These are phyloP conservation scores for Ruditapes philippinarum DNA, from an alignment of 1,140 invertebrate genomes.

Conservation along the genomic window DNA sequence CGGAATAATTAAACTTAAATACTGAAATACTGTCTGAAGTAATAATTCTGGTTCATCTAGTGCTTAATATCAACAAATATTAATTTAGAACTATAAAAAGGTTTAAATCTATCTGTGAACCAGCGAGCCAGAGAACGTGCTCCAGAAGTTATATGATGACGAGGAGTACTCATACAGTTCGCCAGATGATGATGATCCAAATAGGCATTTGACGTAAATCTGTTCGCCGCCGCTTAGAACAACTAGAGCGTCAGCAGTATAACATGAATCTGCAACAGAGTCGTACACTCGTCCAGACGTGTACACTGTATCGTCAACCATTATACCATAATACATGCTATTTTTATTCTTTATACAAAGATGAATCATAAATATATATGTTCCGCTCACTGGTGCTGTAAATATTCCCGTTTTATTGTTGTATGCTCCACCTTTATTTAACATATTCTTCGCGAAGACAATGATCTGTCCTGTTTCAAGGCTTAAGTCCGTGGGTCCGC, in stretches of 20 bases:
- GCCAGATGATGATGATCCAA: not conserved
- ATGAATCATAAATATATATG: no score
- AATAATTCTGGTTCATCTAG: no score
- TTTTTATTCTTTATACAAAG: not conserved
- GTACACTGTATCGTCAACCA: not conserved
- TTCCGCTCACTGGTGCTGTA: not conserved
- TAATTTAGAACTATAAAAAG: no score
- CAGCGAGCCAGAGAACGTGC: not conserved
- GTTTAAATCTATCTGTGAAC: no score
- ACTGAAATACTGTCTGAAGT: no score
- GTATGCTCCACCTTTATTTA: no score
- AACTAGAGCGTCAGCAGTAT: not conserved
- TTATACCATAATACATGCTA: not conserved
- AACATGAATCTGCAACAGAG: not conserved
- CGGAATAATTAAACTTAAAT: no score
- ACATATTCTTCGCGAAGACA: not conserved
- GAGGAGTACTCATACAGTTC: not conserved
- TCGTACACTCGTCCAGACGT: not conserved
- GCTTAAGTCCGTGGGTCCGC: not conserved
- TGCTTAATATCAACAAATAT: no score
- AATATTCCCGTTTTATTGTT: conserved; percentile 17
- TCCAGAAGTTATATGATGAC: not conserved
- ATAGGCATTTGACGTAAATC: not conserved
- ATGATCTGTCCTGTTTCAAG: conserved; percentile 15
- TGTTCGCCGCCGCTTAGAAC: not conserved